These are phyloP conservation scores for Podarcis raffonei DNA, from an alignment of 2,113 vertebrate genomes.

Conservation along the genomic window DNA sequence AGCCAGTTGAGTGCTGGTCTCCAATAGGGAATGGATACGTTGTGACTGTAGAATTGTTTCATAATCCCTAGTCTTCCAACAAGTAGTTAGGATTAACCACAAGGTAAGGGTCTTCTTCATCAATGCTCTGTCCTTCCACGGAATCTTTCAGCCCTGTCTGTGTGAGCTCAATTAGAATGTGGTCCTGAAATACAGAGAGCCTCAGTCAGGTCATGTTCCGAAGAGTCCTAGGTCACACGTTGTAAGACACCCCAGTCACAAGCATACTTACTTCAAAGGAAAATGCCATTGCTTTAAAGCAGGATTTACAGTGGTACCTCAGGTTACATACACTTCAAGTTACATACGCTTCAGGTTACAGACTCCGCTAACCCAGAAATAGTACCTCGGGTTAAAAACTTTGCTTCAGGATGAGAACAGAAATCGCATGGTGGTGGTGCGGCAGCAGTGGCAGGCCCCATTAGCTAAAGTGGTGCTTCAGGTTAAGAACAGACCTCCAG, in stretches of 20 bases:
- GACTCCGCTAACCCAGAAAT: no score
- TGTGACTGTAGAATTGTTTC: neutral
- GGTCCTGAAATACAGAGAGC: constrained; percentile 81
- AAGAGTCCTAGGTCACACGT: neutral
- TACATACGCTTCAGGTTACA: no score
- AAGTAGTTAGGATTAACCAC: constrained; percentile 98
- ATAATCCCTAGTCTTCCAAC: constrained; percentile 84
- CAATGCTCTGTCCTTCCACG: constrained; percentile 72
- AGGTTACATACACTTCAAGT: no score
- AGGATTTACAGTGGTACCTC: neutral
- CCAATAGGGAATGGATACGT: neutral
- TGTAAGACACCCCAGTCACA: neutral
- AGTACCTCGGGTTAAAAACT: no score
- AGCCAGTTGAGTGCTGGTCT: neutral
- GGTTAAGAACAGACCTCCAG: no score
- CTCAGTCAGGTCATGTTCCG: neutral
- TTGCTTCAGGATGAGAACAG: no score
- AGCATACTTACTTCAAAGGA: neutral
- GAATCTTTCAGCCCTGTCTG: constrained; percentile 86
- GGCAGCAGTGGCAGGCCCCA: no score
- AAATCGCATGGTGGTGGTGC: no score
- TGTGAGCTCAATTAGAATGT: constrained; percentile 94
- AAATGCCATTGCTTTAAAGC: neutral
- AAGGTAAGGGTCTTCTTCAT: constrained; percentile 87
- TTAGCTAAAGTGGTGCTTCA: no score